Conservation (phyloP, 2,888 invertebrate genomes). For the Callimorpha dominula region DNA sequence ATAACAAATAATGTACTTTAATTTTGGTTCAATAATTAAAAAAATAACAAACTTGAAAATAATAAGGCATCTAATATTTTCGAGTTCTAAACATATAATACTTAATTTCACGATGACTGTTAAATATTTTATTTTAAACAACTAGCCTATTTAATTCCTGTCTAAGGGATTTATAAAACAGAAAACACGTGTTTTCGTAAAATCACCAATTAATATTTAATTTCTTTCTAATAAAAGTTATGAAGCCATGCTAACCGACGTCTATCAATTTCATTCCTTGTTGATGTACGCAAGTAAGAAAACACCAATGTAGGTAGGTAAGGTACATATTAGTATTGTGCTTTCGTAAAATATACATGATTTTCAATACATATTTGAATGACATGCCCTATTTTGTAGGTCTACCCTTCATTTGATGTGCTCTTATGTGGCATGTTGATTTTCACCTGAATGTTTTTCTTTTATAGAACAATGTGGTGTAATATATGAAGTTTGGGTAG, state of each 20-base stretch:
- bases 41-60: too few relatives aligned
- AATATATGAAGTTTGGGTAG: background rate
- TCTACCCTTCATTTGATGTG: background rate
- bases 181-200: background rate
- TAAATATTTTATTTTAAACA: too few relatives aligned
- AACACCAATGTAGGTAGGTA: background rate
- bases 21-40: too few relatives aligned
- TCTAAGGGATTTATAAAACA: too few relatives aligned
- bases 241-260: background rate
- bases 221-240: background rate
- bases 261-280: background rate
- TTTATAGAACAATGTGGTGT: background rate
- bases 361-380: conserved; percentile 7
- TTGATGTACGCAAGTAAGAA: background rate
- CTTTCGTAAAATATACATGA: conserved; percentile 1
- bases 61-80: too few relatives aligned
- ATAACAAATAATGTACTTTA: too few relatives aligned
- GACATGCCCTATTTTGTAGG: conserved; percentile 7
- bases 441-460: background rate
- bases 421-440: background rate
- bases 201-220: background rate
- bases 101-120: too few relatives aligned
- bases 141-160: too few relatives aligned
- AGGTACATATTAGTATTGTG: background rate
- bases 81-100: too few relatives aligned